A percentile compares a stretch with the other conserved stretches of the same genome.
Evolutionary conservation across 2,113 vertebrate species (phyloP).

Genomic region (Perccottus glenii): DNA sequence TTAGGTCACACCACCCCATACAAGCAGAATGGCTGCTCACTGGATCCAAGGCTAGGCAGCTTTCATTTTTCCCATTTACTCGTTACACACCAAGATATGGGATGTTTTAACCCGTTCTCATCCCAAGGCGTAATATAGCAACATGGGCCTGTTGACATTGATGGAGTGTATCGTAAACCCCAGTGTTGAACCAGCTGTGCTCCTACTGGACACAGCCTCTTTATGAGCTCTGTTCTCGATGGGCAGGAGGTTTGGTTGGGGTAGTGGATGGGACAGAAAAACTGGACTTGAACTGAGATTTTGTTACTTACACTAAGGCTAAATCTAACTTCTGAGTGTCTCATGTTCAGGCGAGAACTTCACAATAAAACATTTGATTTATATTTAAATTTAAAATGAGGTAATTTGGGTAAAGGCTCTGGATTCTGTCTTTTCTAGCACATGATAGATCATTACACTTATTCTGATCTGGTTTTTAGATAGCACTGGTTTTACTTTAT

Average conservation of each 20-base stretch:
- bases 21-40: constrained; percentile 38
- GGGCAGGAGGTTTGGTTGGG: not conserved
- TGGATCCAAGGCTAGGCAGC: constrained; percentile 49
- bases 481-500: too few relatives aligned
- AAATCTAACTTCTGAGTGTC: too few relatives aligned
- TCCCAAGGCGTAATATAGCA: not conserved
- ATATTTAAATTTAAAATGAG: too few relatives aligned
- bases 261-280: not conserved
- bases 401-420: too few relatives aligned
- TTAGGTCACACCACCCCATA: constrained; percentile 23
- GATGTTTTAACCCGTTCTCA: not conserved
- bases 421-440: too few relatives aligned
- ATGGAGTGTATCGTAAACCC: not conserved
- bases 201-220: not conserved
- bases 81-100: not conserved
- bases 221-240: not conserved
- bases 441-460: too few relatives aligned
- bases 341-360: too few relatives aligned
- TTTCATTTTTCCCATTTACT: constrained; percentile 48
- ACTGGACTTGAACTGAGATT: not conserved
- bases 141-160: not conserved
- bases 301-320: not conserved
- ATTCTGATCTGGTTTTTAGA: too few relatives aligned
- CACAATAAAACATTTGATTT: too few relatives aligned
- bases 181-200: not conserved